phyloP scores from a whole-genome alignment of 2,113 vertebrate genomes.

The Gadus macrocephalus region DNA sequence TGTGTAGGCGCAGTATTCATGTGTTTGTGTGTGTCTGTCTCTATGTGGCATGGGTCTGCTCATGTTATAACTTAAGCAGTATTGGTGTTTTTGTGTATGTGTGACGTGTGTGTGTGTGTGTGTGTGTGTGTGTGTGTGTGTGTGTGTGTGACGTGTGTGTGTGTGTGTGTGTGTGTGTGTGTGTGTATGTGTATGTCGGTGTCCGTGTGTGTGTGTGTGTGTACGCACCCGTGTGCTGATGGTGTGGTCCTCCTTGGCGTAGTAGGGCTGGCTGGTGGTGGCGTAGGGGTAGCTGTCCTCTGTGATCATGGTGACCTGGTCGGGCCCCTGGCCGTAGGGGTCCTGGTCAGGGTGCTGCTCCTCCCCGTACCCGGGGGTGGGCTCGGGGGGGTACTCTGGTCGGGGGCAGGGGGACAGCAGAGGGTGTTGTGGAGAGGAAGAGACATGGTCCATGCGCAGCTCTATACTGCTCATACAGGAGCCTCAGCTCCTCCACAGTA shows the following conservation, averaged over 20 bases:
- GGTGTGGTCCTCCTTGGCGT: conserved; percentile 66
- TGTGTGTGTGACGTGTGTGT: no score
- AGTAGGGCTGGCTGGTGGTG: conserved; percentile 64
- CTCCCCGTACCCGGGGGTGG: conserved; percentile 52
- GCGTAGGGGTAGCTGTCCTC: conserved; percentile 64
- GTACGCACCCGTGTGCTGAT: conserved; percentile 55
- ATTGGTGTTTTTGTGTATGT: neutral
- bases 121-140: no score
- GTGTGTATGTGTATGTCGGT: no score
- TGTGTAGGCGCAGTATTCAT: neutral
- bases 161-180: no score
- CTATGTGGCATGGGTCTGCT: neutral
- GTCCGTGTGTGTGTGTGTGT: no score
- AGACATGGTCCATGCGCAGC: no score
- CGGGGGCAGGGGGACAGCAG: neutral
- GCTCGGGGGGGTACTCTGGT: conserved; percentile 53
- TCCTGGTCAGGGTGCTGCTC: conserved; percentile 53
- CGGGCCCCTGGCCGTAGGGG: conserved; percentile 46
- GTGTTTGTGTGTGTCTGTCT: no score
- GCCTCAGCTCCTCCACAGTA: no score
- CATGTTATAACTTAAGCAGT: no score
- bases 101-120: conserved; percentile 41
- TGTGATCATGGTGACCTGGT: conserved; percentile 71
- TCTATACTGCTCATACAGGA: no score
- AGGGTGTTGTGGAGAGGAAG: no score